Evolutionary conservation across 2,113 vertebrate species (phyloP), one percentile per base, ranked within the genome.

Genomic region (Pitta sordida): DNA sequence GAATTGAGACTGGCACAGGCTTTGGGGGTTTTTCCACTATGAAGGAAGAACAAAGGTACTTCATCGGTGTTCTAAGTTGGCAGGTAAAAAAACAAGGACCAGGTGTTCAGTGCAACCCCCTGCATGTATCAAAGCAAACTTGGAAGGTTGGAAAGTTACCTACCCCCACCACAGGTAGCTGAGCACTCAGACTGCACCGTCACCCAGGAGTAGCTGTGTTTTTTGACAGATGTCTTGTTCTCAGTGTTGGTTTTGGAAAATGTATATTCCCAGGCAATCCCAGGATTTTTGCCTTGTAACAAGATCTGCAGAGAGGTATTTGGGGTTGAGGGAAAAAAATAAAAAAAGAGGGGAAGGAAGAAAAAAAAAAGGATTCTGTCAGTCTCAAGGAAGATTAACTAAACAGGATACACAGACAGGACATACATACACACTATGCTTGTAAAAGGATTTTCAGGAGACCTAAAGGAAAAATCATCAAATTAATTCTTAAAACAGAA

Each of bases 231-330:
- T 3, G 92, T 95, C 85, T 95, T 97, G 44, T 96, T 98, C 80
- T 97, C 97, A 27, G 55, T 95, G 63, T 13, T 48, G 70, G 29
- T 81, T 92, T 98, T 98, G 52, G 99, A 98, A 93, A 99, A 97
- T 0, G 99, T 98, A 43, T 99, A 99, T 96, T 99, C 98, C 99
- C 99, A 99, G 43, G 98, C 70, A 80, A 99, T 98, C 3, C 99
- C 99, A 1, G 98, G 99, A 94, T 99, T 99, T 97, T 98, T 99
- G 86, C 99, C 99, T 98, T 99, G 99, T 86, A 99, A 97, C 30
- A 99, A 98, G 86, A 99, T 98, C 99, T 99, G 86, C 6, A 93
- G 15, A 69, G 34, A 9, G 23, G 22, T 58, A 71, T 77, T 92
- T 29, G 15, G 49, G 7, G 32, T 94, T 74, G 19, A 56, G n/a